phyloP scores from a whole-genome alignment of 2,113 vertebrate genomes.

The Ginglymostoma cirratum region DNA sequence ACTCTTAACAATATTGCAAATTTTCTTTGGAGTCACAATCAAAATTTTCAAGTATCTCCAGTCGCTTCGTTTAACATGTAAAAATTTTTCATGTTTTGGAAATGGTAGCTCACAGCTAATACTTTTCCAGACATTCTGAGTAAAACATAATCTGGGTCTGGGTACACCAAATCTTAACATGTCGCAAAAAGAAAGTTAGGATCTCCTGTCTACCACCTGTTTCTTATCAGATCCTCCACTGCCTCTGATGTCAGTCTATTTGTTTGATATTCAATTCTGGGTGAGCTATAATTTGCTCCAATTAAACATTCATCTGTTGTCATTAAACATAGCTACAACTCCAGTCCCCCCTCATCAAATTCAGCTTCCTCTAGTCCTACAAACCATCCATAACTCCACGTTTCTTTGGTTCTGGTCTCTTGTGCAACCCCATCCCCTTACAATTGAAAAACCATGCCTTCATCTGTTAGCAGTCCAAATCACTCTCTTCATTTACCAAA shows the following conservation, averaged over 20 bases:
- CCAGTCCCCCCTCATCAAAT: not conserved
- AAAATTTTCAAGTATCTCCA: not conserved
- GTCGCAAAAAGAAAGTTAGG: not conserved
- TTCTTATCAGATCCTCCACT: not conserved
- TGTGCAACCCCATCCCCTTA: not conserved
- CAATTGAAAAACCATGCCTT: not conserved
- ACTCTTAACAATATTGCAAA: not conserved
- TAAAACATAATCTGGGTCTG: not conserved
- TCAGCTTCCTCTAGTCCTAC: not conserved
- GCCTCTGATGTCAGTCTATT: not conserved
- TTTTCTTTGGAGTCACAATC: not conserved
- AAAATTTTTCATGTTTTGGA: not conserved
- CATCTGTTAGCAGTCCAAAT: not conserved
- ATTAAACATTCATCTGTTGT: not conserved
- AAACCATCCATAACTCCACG: not conserved
- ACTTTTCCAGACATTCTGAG: not conserved
- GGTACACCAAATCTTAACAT: not conserved
- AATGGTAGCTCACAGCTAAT: not conserved
- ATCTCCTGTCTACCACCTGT: not conserved
- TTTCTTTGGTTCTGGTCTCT: not conserved
- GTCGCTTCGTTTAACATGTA: not conserved
- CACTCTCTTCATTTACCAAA: not conserved
- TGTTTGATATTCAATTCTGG: not conserved
- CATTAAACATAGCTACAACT: not conserved
- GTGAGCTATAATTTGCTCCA: not conserved